A percentile compares a stretch with the other conserved stretches of the same genome.
Evolutionary conservation across 2,888 invertebrate genomes (phyloP).

Genomic region (Polia nebulosa): DNA sequence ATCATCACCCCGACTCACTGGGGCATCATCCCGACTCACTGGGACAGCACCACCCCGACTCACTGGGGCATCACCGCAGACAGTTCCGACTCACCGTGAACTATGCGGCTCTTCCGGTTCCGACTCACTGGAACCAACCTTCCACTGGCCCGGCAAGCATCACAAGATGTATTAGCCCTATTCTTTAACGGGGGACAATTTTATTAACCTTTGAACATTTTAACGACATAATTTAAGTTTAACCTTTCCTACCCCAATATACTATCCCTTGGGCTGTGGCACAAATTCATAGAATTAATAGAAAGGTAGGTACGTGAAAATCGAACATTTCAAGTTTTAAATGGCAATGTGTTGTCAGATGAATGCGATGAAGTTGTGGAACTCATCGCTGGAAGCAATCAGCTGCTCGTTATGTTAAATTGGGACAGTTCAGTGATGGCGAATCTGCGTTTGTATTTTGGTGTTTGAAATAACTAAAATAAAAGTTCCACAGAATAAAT

Average conservation of each 20-base stretch:
- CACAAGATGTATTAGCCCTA: neutral
- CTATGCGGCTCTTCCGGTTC: neutral
- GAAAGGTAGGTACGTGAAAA: slow-evolving; percentile 5
- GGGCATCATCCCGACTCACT: too few species aligned
- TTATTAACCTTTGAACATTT: slow-evolving; percentile 16
- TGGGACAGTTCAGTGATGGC: slow-evolving; percentile 1
- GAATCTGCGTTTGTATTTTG: slow-evolving; percentile 3
- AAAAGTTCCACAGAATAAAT: neutral
- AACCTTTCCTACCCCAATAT: neutral
- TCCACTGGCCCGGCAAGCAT: too few species aligned
- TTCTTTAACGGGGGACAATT: neutral
- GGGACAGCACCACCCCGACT: too few species aligned
- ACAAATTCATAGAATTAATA: slow-evolving; percentile 27
- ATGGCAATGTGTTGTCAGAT: slow-evolving; percentile 35
- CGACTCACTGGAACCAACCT: neutral
- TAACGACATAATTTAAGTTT: neutral
- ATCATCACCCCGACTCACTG: too few species aligned
- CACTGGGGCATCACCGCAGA: too few species aligned
- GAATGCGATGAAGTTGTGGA: slow-evolving; percentile 20
- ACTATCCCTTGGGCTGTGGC: slow-evolving; percentile 4
- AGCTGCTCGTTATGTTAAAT: neutral
- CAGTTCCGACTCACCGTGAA: neutral
- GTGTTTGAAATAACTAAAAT: neutral
- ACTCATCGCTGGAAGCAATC: slow-evolving; percentile 24
- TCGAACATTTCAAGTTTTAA: slow-evolving; percentile 33